Conservation (phyloP, 2,888 invertebrate genomes). For the Lagria hirta region DNA sequence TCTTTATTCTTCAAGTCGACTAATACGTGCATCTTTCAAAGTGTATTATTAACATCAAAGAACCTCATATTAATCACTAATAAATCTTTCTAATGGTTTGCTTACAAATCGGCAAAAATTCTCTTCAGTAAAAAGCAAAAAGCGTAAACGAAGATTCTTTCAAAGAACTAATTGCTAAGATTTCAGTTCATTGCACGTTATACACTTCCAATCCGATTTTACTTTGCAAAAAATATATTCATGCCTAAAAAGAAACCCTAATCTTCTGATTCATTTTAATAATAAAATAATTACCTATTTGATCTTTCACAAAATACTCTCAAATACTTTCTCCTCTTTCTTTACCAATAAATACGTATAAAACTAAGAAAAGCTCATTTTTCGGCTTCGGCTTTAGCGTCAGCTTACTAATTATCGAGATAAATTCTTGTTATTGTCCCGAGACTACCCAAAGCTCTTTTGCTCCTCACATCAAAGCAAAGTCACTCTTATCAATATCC, state of each 20-base stretch:
- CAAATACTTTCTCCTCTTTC: constrained; percentile 20
- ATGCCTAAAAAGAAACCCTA: constrained; percentile 48
- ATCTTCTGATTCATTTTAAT: constrained; percentile 50
- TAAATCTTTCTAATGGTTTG: constrained; percentile 56
- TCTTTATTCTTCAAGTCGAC: constrained; percentile 21
- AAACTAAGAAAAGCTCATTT: constrained; percentile 24
- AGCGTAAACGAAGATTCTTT: constrained; percentile 52
- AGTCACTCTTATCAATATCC: constrained; percentile 15
- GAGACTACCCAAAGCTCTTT: constrained; percentile 17
- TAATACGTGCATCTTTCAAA: constrained; percentile 17
- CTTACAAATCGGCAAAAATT: constrained; percentile 51
- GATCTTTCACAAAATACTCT: constrained; percentile 36
- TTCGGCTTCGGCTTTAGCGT: too few relatives aligned
- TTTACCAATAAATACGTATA: constrained; percentile 9
- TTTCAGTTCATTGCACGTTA: constrained; percentile 53
- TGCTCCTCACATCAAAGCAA: constrained; percentile 21
- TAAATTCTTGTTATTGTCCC: constrained; percentile 22
- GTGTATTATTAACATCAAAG: constrained; percentile 48
- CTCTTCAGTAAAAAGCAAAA: constrained; percentile 45
- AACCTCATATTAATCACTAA: constrained; percentile 51
- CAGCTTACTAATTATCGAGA: constrained; percentile 26
- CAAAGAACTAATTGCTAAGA: constrained; percentile 55
- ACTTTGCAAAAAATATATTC: constrained; percentile 45
- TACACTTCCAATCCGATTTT: constrained; percentile 51
- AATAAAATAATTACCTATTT: constrained; percentile 50